Conservation (phyloP, 2,888 invertebrate species). For the Trissolcus japonicus region DNA sequence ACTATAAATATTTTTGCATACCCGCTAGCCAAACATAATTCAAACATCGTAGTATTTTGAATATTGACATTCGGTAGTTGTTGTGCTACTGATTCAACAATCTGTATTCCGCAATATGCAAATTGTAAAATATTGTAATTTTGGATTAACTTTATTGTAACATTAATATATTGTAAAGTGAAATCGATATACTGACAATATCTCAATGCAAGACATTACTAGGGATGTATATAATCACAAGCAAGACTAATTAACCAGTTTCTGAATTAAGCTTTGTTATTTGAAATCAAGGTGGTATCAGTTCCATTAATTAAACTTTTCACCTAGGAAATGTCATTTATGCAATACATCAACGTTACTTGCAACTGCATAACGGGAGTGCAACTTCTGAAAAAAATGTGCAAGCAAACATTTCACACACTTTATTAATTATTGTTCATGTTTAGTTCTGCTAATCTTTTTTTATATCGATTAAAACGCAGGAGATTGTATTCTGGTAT, state of each 20-base stretch:
- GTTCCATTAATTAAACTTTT: slow-evolving; percentile 50
- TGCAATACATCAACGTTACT: slow-evolving; percentile 21
- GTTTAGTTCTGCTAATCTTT: neutral
- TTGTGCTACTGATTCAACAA: slow-evolving; percentile 7
- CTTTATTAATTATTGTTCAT: slow-evolving; percentile 17
- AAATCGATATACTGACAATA: slow-evolving; percentile 48
- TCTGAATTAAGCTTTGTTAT: slow-evolving; percentile 46
- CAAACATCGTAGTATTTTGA: slow-evolving; percentile 2
- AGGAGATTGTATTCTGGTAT: too few relatives aligned
- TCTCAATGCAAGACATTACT: slow-evolving; percentile 49
- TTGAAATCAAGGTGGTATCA: slow-evolving; percentile 43
- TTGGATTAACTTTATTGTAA: slow-evolving; percentile 37
- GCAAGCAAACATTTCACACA: slow-evolving; percentile 25
- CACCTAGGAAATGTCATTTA: slow-evolving; percentile 41
- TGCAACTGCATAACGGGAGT: slow-evolving; percentile 7
- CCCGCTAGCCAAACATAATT: neutral
- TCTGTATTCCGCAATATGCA: slow-evolving; percentile 13
- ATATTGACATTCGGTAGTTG: slow-evolving; percentile 9
- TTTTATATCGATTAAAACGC: neutral
- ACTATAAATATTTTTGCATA: too few relatives aligned
- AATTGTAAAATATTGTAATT: slow-evolving; percentile 39
- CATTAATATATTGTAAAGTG: slow-evolving; percentile 33
- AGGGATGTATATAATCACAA: slow-evolving; percentile 39
- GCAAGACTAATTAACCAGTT: slow-evolving; percentile 48
- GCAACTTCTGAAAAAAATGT: slow-evolving; percentile 32